Conservation (phyloP, 2,113 vertebrate genomes). For the Micromys minutus region DNA sequence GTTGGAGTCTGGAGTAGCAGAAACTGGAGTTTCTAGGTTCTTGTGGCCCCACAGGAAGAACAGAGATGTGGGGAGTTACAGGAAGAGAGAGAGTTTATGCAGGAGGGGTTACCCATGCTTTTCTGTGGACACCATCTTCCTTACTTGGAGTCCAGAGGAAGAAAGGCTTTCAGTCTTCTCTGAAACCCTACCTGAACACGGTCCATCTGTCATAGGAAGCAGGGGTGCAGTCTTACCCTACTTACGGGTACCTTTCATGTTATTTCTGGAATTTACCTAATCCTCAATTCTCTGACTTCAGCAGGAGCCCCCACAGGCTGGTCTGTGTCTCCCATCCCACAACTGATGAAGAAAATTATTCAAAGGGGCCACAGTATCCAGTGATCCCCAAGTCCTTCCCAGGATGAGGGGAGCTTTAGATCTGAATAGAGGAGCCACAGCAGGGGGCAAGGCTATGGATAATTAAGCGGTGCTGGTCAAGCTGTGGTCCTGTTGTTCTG, state of each 20-base stretch:
- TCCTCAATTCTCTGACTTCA: neutral
- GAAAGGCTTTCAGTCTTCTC: neutral
- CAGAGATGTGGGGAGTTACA: neutral
- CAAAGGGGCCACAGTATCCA: neutral
- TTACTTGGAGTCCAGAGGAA: neutral
- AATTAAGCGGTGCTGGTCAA: neutral
- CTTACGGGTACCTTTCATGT: neutral
- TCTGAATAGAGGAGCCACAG: neutral
- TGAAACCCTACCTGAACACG: neutral
- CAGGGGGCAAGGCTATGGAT: neutral
- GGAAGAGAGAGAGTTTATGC: neutral
- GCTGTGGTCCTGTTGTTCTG: fast-evolving
- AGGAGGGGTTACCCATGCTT: too few species aligned
- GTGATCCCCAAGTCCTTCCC: neutral
- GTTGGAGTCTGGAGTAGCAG: neutral
- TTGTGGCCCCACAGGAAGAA: neutral
- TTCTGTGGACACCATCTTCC: neutral
- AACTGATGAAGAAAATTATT: neutral
- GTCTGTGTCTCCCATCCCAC: neutral
- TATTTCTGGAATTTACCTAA: neutral
- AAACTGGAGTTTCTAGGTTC: neutral
- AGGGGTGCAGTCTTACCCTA: too few species aligned
- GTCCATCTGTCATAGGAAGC: neutral
- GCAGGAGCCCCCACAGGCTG: neutral
- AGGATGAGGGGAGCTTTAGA: neutral